Conservation (phyloP, 1,140 invertebrate genomes). For the Xylocopa sonorina region DNA sequence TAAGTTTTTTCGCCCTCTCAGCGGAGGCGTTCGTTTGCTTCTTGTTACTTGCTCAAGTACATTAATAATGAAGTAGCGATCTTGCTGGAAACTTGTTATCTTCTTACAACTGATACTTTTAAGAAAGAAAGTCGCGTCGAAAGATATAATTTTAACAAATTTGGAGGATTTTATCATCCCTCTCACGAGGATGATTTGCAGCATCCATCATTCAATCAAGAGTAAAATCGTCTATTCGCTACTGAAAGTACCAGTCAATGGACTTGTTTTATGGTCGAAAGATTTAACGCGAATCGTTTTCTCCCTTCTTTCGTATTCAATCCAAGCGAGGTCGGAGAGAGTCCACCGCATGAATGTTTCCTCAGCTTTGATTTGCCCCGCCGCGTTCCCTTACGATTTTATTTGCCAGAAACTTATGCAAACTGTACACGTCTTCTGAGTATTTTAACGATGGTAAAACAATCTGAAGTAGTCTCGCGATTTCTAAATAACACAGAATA, state of each 20-base stretch:
- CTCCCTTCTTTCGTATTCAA: slow-evolving; percentile 54
- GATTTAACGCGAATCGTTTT: slow-evolving; percentile 54
- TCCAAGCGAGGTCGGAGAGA: not conserved
- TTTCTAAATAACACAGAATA: not conserved
- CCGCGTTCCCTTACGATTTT: not conserved
- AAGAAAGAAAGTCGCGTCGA: not conserved
- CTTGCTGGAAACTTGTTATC: not conserved
- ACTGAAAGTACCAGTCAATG: slow-evolving; percentile 26
- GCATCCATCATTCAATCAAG: slow-evolving; percentile 19
- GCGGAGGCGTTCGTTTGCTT: not conserved
- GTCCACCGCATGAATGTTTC: slow-evolving; percentile 23
- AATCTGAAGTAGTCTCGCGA: not conserved
- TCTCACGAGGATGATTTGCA: too few relatives aligned
- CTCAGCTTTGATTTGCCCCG: not conserved
- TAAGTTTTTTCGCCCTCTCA: not conserved
- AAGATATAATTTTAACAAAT: not conserved
- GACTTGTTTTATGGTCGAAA: slow-evolving; percentile 12
- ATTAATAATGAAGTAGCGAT: not conserved
- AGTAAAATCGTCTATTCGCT: slow-evolving; percentile 54
- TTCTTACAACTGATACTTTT: not conserved
- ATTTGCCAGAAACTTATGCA: too few relatives aligned
- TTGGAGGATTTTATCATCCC: not conserved
- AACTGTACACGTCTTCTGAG: not conserved
- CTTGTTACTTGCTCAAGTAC: not conserved
- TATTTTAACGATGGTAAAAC: not conserved